phyloP scores from a whole-genome alignment of 2,888 invertebrate genomes.

The Cenopis cana region DNA sequence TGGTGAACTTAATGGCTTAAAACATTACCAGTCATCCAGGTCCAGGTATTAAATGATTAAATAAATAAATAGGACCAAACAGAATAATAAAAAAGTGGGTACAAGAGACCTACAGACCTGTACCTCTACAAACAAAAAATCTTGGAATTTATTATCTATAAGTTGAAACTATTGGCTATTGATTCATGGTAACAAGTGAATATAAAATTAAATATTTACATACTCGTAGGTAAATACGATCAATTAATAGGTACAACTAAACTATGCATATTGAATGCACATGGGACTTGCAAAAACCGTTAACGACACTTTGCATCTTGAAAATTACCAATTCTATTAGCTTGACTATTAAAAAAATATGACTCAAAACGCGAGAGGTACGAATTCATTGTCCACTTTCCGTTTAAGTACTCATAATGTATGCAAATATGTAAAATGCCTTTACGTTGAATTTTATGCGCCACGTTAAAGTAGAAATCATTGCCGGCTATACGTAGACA shows the following conservation, averaged over 20 bases:
- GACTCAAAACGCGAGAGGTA: conserved; percentile 20
- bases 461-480: conserved; percentile 25
- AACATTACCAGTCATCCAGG: too few relatives aligned
- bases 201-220: too few relatives aligned
- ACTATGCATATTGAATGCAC: neutral
- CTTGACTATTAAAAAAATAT: conserved; percentile 18
- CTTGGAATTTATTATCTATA: too few relatives aligned
- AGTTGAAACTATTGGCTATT: too few relatives aligned
- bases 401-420: conserved; percentile 25
- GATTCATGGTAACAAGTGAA: neutral
- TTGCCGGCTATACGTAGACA: conserved; percentile 16
- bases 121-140: too few relatives aligned
- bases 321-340: conserved; percentile 29
- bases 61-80: too few relatives aligned
- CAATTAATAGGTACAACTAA: neutral
- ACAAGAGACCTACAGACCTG: too few relatives aligned
- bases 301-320: conserved; percentile 1
- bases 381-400: conserved; percentile 28
- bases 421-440: conserved; percentile 28
- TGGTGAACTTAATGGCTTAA: too few relatives aligned
- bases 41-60: too few relatives aligned
- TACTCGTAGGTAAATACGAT: neutral
- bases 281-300: neutral
- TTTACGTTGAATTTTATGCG: conserved; percentile 28
- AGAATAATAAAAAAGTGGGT: too few relatives aligned